phyloP scores from a whole-genome alignment of 2,888 invertebrate genomes.

The Acleris holmiana region DNA sequence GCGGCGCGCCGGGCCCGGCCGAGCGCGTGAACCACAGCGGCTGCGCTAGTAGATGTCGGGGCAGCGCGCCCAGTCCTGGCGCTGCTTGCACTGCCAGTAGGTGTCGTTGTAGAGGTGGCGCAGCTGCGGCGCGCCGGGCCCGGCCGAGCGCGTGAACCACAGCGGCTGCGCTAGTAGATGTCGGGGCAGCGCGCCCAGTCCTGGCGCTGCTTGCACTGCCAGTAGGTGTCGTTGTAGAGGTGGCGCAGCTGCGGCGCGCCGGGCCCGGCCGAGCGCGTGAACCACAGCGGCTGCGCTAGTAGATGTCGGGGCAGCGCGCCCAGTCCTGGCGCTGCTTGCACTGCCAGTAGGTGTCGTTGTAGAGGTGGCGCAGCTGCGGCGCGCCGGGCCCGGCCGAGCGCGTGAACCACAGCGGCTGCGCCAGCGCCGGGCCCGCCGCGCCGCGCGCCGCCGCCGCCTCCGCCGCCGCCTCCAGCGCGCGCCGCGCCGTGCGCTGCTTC shows the following conservation, averaged over 20 bases:
- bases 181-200: slow-evolving; percentile 97
- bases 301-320: slow-evolving; percentile 96
- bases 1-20: no score
- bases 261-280: slow-evolving; percentile 85
- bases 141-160: no score
- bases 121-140: no score
- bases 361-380: slow-evolving; percentile 88
- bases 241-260: slow-evolving; percentile 85
- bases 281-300: slow-evolving; percentile 90
- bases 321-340: slow-evolving; percentile 95
- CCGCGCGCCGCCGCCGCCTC: slow-evolving; percentile 88
- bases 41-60: no score
- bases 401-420: slow-evolving; percentile 94
- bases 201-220: slow-evolving; percentile 94
- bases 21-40: no score
- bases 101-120: no score
- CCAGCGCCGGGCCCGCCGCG: slow-evolving; percentile 87
- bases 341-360: slow-evolving; percentile 96
- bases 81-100: no score
- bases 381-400: slow-evolving; percentile 89
- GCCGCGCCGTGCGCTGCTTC: slow-evolving; percentile 94
- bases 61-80: no score
- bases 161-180: slow-evolving; percentile 87
- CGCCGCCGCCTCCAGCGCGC: slow-evolving; percentile 91
- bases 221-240: slow-evolving; percentile 94